Evolutionary conservation across 2,797 vertebrate species (phyloP).

Genomic region (Corythornis leucogaster): DNA sequence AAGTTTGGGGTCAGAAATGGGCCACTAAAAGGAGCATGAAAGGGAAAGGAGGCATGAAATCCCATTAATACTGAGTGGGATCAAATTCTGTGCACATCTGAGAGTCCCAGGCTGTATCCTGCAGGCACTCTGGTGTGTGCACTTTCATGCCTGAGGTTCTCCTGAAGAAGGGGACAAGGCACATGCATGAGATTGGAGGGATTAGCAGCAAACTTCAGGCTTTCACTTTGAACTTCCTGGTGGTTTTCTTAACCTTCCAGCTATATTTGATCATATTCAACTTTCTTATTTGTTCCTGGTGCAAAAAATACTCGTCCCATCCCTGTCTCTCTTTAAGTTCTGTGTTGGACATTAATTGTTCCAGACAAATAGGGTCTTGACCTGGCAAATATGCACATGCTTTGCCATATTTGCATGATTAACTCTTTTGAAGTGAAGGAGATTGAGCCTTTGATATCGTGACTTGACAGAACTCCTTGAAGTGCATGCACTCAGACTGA

Average conservation of each 20-base stretch:
- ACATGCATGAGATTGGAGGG: slow-evolving; percentile 17
- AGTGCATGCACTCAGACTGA: background rate
- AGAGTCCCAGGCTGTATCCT: background rate
- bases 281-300: slow-evolving; percentile 14
- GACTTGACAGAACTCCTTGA: slow-evolving; percentile 55
- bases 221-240: slow-evolving; percentile 42
- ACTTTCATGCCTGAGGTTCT: background rate
- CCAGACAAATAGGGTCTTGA: slow-evolving; percentile 39
- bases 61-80: background rate
- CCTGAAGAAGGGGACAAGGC: background rate
- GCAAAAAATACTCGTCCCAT: background rate
- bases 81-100: background rate
- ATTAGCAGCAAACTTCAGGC: slow-evolving; percentile 41
- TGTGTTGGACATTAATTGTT: slow-evolving; percentile 33
- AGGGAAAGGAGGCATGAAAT: background rate
- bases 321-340: slow-evolving; percentile 7
- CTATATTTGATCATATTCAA: slow-evolving; percentile 17
- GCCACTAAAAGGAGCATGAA: background rate
- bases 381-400: slow-evolving; percentile 40
- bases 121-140: background rate
- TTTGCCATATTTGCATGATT: slow-evolving; percentile 49
- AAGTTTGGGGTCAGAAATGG: background rate
- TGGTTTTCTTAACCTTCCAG: slow-evolving; percentile 45
- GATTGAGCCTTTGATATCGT: slow-evolving; percentile 48
- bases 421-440: slow-evolving; percentile 59